Conservation (phyloP, 2,797 vertebrate genomes). For the Oreonectes daqikongensis region DNA sequence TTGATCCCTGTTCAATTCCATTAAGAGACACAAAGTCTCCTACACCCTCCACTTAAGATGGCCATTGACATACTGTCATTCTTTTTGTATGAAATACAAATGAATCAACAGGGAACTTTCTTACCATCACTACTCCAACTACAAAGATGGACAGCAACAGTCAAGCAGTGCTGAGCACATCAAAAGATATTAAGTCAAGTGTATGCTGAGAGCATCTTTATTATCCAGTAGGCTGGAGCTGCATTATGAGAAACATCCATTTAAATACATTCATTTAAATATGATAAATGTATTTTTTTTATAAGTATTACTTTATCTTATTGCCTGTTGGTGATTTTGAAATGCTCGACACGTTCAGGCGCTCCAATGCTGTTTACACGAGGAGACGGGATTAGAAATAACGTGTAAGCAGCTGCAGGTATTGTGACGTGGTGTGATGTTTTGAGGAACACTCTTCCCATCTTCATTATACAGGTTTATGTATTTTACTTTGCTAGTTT, state of each 20-base stretch:
- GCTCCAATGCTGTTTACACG: neutral
- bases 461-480: neutral
- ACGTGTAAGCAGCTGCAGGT: neutral
- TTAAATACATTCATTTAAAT: no score
- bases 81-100: slow-evolving; percentile 3
- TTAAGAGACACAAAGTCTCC: neutral
- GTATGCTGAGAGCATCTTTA: neutral
- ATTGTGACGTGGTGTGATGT: neutral
- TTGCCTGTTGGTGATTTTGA: neutral
- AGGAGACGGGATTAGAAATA: neutral
- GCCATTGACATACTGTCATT: neutral
- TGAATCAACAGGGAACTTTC: slow-evolving; percentile 19
- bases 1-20: neutral
- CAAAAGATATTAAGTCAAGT: slow-evolving; percentile 2
- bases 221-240: neutral
- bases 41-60: neutral
- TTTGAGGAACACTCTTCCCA: neutral
- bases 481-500: neutral
- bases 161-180: neutral
- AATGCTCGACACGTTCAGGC: neutral
- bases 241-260: neutral
- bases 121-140: neutral
- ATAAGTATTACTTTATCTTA: no score
- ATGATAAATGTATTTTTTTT: neutral
- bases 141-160: neutral